phyloP scores from a whole-genome alignment of 2,113 vertebrate species.

The Vimba vimba region DNA sequence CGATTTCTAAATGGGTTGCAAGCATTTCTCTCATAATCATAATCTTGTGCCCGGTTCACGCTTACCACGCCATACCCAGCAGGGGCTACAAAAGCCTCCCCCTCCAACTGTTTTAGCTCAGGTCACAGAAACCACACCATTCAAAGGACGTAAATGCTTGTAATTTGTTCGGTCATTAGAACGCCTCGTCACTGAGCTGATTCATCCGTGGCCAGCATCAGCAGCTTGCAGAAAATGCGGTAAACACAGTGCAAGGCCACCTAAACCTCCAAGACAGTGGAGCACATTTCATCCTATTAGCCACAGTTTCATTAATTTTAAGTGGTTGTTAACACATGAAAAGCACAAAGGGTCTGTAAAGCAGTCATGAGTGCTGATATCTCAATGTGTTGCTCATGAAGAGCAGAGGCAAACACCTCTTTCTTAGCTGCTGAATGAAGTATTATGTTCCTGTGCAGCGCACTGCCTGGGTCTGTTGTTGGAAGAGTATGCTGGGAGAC shows the following conservation, averaged over 20 bases:
- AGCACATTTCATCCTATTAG: constrained; percentile 41
- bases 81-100: constrained; percentile 40
- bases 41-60: constrained; percentile 44
- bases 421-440: constrained; percentile 57
- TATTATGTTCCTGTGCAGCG: constrained; percentile 63
- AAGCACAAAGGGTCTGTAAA: constrained; percentile 42
- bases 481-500: constrained; percentile 67
- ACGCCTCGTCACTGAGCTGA: constrained; percentile 33
- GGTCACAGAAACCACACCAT: constrained; percentile 47
- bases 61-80: constrained; percentile 36
- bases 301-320: constrained; percentile 49
- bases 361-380: constrained; percentile 53
- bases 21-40: constrained; percentile 56
- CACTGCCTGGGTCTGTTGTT: constrained; percentile 69
- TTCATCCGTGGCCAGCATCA: constrained; percentile 18
- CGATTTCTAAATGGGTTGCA: constrained; percentile 59
- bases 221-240: neutral
- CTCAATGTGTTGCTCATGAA: constrained; percentile 53
- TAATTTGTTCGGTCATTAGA: constrained; percentile 53
- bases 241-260: constrained; percentile 13
- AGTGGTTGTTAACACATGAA: constrained; percentile 47
- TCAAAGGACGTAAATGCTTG: constrained; percentile 44
- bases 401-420: constrained; percentile 47
- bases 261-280: constrained; percentile 20
- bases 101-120: constrained; percentile 39